Evolutionary conservation across 2,113 vertebrate genomes (phyloP).

Genomic region (Genyomyrus donnyi): DNA sequence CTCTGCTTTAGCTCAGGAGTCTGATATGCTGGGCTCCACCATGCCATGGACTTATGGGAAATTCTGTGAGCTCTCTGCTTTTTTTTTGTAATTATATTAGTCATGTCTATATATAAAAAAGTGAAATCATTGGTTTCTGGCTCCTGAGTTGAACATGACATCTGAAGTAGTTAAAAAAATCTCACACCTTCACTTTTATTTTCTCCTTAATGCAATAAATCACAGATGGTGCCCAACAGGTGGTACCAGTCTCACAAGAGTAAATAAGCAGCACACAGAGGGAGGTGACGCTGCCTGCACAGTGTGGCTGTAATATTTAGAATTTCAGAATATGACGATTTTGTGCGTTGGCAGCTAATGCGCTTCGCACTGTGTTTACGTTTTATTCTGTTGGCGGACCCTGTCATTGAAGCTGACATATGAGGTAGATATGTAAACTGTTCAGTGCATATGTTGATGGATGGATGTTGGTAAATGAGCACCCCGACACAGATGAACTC

Average conservation of each 20-base stretch:
- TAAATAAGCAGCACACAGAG: background rate
- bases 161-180: background rate
- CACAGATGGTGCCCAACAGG: background rate
- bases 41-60: background rate
- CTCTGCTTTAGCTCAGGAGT: background rate
- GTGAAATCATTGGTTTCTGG: background rate
- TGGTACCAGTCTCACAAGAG: background rate
- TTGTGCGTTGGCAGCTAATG: background rate
- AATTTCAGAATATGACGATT: background rate
- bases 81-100: background rate
- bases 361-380: background rate
- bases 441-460: background rate
- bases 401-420: background rate
- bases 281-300: background rate
- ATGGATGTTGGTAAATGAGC: background rate
- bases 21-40: background rate
- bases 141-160: background rate
- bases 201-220: background rate
- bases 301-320: background rate
- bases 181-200: background rate
- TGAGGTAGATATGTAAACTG: background rate
- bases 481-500: background rate
- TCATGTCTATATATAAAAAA: slow-evolving; percentile 8
- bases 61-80: background rate
- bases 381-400: background rate